A percentile compares a stretch with the other conserved stretches of the same genome.
Conservation (phyloP, 2,888 invertebrate genomes). For the Leptinotarsa tumamoca region DNA sequence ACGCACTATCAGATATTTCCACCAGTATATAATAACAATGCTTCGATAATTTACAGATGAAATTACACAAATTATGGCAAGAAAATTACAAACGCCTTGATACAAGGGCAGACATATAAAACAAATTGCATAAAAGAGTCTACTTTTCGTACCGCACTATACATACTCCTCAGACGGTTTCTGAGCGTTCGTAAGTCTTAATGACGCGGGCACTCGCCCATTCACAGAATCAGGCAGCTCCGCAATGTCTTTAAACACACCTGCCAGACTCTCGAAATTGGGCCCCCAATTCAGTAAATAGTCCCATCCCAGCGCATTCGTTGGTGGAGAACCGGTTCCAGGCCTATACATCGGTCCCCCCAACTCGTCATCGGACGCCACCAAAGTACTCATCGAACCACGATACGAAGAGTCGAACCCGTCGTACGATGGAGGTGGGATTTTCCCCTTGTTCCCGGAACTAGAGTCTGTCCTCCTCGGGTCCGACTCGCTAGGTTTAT, state of each 20-base stretch:
- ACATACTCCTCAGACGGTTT: conserved; percentile 94
- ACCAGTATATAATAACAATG: conserved; percentile 42
- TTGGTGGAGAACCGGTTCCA: conserved; percentile 81
- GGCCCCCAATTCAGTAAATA: conserved; percentile 96
- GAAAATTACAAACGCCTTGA: conserved; percentile 62
- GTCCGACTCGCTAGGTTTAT: conserved; percentile 65
- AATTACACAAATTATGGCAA: conserved; percentile 63
- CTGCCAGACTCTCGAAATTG: conserved; percentile 94
- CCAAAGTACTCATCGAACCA: conserved; percentile 92
- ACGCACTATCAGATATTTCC: conserved; percentile 2
- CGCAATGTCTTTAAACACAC: conserved; percentile 96
- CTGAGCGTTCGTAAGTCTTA: conserved; percentile 83
- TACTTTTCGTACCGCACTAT: conserved; percentile 61
- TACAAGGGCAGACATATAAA: conserved; percentile 57
- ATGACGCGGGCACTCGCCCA: conserved; percentile 78
- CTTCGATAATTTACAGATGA: conserved; percentile 52
- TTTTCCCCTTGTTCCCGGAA: conserved; percentile 71
- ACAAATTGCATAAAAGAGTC: conserved; percentile 40
- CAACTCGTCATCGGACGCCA: conserved; percentile 93
- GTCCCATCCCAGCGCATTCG: conserved; percentile 90
- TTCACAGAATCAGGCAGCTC: conserved; percentile 88
- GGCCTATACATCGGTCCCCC: conserved; percentile 84
- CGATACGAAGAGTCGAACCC: conserved; percentile 95
- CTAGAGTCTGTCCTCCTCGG: conserved; percentile 61
- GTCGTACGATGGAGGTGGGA: conserved; percentile 85